Conservation (phyloP, 2,113 vertebrate species). For the Urocynchramus pylzowi region DNA sequence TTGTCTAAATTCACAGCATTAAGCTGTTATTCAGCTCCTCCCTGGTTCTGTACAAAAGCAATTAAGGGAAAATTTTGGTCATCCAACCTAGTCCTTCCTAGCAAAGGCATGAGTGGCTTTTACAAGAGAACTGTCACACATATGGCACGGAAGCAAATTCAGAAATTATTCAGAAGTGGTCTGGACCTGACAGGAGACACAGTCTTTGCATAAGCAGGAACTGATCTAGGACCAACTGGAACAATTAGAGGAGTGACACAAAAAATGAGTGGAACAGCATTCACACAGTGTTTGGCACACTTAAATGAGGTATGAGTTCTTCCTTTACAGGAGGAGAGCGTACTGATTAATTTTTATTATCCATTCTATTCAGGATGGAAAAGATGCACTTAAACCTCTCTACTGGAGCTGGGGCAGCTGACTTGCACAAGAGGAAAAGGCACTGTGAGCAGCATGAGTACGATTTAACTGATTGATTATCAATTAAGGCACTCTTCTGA, state of each 20-base stretch:
- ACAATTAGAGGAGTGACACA: neutral
- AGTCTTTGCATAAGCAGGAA: neutral
- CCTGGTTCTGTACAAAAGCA: neutral
- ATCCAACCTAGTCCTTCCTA: neutral
- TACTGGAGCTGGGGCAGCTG: neutral
- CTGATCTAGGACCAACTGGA: neutral
- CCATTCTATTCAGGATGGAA: neutral
- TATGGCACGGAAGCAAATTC: neutral
- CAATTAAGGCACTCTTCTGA: constrained; percentile 23
- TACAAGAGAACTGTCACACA: neutral
- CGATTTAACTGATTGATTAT: constrained; percentile 19
- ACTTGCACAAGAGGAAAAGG: neutral
- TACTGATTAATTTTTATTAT: neutral
- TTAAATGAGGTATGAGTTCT: neutral
- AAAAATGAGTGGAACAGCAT: neutral
- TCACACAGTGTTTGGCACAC: neutral
- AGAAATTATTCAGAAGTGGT: neutral
- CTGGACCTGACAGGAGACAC: neutral
- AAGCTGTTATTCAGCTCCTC: neutral
- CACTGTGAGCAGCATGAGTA: neutral
- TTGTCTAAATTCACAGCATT: neutral
- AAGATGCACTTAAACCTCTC: neutral
- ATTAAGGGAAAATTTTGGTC: neutral
- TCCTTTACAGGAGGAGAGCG: neutral
- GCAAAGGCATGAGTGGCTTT: neutral